Base-by-base conservation (phyloP, 2,888 invertebrate genomes). In the Esperia sulphurella region DNA sequence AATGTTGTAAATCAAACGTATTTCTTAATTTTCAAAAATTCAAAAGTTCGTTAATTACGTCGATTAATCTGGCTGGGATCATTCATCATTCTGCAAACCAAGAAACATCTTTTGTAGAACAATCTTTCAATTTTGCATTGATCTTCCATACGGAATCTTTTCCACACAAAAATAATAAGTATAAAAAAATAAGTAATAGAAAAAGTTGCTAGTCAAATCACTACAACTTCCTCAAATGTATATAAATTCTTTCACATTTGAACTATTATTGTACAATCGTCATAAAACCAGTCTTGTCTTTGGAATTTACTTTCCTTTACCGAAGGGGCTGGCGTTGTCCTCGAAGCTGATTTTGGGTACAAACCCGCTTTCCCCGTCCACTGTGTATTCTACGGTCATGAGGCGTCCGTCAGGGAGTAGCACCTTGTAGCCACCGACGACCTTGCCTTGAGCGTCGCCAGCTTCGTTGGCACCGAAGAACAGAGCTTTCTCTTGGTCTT, bases 321-420 rank as follows among this genome's bases (percentile, higher is more conserved):
- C 83, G 69, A 92, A 90, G 31, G 92, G 92, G 61, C 85, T 92
- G n/a, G 91, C 91, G 71, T 91, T 91, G 45, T 92, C 91, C 61
- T 91, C 91, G 67, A 92, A 94, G 41, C 91, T 91, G 57, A 94
- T 92, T 71, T 91, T 93, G 29, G 94, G 94, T 1, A 94, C 93
- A 66, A 93, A 95, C 5, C 95, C 95, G 53, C 92, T 93, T 54
- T 94, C 92, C 7, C 92, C 93, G 58, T 94, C 93, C 0, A 94
- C 94, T 1, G 91, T 91, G 69, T 94, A 94, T 53, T 93, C 92
- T 0, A 95, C 94, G 0, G 92, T 93, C 94, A 94, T 94, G 35
- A 94, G 90, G 52, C 94, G 85, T 35, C 94, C 94, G 68, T 94
- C 94, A 3, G 95, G 93, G 10, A 94, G 83, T 55, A 92, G 87